Base-by-base conservation (phyloP, 2,888 invertebrate species). In the Galerucella calmariensis region DNA sequence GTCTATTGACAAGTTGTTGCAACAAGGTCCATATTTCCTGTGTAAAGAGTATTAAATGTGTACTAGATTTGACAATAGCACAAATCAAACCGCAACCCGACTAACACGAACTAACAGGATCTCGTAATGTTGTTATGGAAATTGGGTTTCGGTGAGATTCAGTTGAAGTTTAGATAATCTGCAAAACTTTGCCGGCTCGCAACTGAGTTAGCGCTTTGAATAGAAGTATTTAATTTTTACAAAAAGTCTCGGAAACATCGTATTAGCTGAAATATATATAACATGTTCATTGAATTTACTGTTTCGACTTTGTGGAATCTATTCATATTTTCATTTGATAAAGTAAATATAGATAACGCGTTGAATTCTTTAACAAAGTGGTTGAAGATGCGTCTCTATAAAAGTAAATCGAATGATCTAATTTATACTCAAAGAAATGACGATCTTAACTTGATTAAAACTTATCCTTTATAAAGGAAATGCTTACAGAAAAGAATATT, bases 11-110 rank as follows among this genome's bases (percentile, higher is more conserved):
- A 20, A 56, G 20, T 56, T 20, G 56, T 56, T 65, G 46, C 20
- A 65, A 20, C 20, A 44, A 5, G 14, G 63, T 41, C 12, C 46
- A 46, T 65, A 65, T 41, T 65, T 65, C 4, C 41, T 65, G 20
- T 11, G 46, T 44, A 46, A 11, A 44, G 20, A 46, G 20, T 11
- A 65, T 46, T 65, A 44, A 16, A 46, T 44, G 16, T n/a, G 20
- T 65, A 16, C 46, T 20, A 46, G 20, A 46, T 6, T 63, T 65
- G 63, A 65, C 20, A 65, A 44, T 65, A 12, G 46, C 6, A 46
- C 63, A 46, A 65, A 65, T 46, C 63, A 65, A 65, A 65, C 63
- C 46, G 16, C 63, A 65, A 16, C 41, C 63, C 63, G 46, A 65
- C 63, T 65, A 41, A 63, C 44, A 63, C 63, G 44, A 63, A 63